These are phyloP conservation scores for Lepilemur ruficaudatus DNA, from an alignment of 2,797 vertebrate species.

Conservation along the genomic window DNA sequence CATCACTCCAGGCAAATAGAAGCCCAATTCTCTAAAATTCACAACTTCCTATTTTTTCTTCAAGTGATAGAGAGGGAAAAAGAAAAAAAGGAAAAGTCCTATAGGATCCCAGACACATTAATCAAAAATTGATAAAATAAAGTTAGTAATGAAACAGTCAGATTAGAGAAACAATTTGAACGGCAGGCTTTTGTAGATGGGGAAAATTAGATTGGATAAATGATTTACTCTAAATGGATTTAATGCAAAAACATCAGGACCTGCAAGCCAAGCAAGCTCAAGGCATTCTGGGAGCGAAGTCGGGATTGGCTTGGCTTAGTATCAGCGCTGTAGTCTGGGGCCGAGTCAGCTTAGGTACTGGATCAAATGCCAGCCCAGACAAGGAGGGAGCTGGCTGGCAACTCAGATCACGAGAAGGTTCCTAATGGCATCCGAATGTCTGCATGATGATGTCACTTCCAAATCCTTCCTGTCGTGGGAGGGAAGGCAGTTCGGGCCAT, in stretches of 20 bases:
- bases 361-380: not conserved
- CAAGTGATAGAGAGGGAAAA: not conserved
- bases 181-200: constrained; percentile 20
- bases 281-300: not conserved
- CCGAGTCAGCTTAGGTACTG: not conserved
- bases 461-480: not conserved
- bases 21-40: constrained; percentile 34
- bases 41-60: constrained; percentile 53
- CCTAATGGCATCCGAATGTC: not conserved
- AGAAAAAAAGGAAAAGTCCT: not conserved
- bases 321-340: not conserved
- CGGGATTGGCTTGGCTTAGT: not conserved
- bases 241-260: constrained; percentile 52
- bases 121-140: constrained; percentile 73
- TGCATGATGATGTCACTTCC: not conserved
- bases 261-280: not conserved
- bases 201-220: constrained; percentile 56
- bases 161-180: constrained; percentile 64
- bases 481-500: not conserved
- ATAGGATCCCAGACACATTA: constrained; percentile 1
- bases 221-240: constrained; percentile 59
- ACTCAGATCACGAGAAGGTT: not conserved
- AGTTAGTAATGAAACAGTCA: constrained; percentile 53
- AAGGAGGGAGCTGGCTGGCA: not conserved
- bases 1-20: not conserved